Base-by-base conservation (phyloP, 2,113 vertebrate species). In the Coreoperca whiteheadi region DNA sequence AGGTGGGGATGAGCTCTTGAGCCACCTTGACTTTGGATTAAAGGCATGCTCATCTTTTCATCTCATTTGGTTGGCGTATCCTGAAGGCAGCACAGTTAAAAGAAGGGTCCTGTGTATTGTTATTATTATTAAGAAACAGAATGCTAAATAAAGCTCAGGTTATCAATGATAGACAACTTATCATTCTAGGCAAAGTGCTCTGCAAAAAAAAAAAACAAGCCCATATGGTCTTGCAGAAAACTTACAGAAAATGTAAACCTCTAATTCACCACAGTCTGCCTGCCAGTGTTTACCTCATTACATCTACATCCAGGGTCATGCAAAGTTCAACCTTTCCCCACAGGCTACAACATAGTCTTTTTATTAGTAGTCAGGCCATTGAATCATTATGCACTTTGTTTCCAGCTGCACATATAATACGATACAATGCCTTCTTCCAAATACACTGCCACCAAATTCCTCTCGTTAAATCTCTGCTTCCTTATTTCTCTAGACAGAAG, bases 41-140 rank as follows among this genome's bases (percentile, higher is more conserved):
- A 18, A 43, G 25, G 54, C 54, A 65, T 0, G 2, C 23, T 46
- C 53, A 64, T 74, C 73, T 60, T 85, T 56, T 81, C 67, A 72
- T 74, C 54, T 79, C 66, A 61, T 83, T 85, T 60, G 37, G 25
- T 46, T 66, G 75, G 82, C 39, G 80, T 80, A 50, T 74, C 74
- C 48, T 23, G 11, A 28, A 77, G 64, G 25, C 39, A 25, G 54
- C 48, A 20, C 6, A 56, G 53, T 20, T 48, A 65, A 64, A 66
- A 18, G 64, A 56, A 10, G 25, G 0, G 1, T 78, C 54, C 37
- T 54, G 34, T 20, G 76, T 34, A 34, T 41, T 76, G 39, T 59
- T 39, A 51, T 20, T 41, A 37, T 63, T 65, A 37, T 14, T 28
- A 43, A 48, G n/a, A 41, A 61, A 69, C 2, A 73, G 6, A 53